phyloP scores from a whole-genome alignment of 2,113 vertebrate genomes.

The Triplophysa tibetana region DNA sequence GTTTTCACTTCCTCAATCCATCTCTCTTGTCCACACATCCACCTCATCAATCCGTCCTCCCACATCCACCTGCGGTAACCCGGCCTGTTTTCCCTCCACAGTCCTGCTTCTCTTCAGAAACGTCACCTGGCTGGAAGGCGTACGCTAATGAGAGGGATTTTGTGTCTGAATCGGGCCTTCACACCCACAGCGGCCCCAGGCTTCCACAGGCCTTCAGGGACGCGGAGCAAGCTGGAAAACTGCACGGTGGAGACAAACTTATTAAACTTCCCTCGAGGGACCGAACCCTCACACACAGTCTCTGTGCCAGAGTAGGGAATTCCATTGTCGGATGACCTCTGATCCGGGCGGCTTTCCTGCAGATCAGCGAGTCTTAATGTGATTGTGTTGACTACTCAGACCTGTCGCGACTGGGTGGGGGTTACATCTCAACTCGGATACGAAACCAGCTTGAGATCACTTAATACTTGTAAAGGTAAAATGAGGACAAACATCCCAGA shows the following conservation, averaged over 20 bases:
- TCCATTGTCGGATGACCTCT: slow-evolving; percentile 33
- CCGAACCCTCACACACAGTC: background rate
- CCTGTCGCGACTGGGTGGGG: background rate
- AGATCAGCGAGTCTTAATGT: slow-evolving; percentile 40
- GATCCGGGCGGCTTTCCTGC: background rate
- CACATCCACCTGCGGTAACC: slow-evolving; percentile 24
- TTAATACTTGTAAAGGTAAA: slow-evolving; percentile 11
- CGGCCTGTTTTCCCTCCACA: background rate
- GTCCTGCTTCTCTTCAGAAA: background rate
- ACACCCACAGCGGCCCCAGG: slow-evolving; percentile 12
- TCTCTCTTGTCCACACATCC: slow-evolving; percentile 41
- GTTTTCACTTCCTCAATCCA: slow-evolving; percentile 42
- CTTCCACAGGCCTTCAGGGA: slow-evolving; percentile 15
- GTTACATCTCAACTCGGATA: background rate
- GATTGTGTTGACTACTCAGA: slow-evolving; percentile 34
- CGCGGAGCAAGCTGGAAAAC: slow-evolving; percentile 9
- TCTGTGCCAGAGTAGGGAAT: slow-evolving; percentile 8
- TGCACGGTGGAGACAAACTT: slow-evolving; percentile 4
- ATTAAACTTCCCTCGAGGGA: slow-evolving; percentile 40
- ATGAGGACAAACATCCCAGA: background rate
- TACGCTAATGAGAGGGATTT: slow-evolving; percentile 42
- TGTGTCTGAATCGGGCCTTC: background rate
- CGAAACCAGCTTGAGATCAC: background rate
- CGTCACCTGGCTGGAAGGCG: slow-evolving; percentile 31
- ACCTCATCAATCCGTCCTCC: slow-evolving; percentile 58